Evolutionary conservation across 2,113 vertebrate genomes (phyloP).

Genomic region (Chitala chitala): DNA sequence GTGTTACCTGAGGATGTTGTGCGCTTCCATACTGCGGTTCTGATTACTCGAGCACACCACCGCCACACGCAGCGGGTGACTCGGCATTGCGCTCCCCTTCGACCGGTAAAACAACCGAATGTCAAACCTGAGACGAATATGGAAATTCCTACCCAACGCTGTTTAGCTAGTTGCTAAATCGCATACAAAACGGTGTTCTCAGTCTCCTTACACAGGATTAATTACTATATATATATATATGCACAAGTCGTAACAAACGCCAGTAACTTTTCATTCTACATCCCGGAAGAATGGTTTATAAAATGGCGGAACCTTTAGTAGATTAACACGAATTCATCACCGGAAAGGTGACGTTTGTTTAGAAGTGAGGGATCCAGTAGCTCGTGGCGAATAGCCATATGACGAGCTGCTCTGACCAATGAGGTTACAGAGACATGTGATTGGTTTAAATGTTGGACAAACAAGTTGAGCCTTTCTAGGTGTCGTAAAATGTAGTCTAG

Average conservation of each 20-base stretch:
- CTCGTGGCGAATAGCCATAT: not conserved
- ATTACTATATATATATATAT: not conserved
- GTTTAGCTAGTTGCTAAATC: not conserved
- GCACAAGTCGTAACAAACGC: not conserved
- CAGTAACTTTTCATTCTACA: not conserved
- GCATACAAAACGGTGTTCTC: no score
- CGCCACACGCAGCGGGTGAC: constrained; percentile 80
- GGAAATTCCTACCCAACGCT: not conserved
- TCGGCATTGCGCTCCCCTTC: constrained; percentile 68
- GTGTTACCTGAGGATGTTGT: constrained; percentile 98
- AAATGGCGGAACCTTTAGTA: not conserved
- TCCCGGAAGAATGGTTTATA: not conserved
- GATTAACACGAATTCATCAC: no score
- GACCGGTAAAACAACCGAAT: not conserved
- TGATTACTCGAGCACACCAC: constrained; percentile 97
- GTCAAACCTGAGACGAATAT: not conserved
- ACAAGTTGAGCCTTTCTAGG: no score
- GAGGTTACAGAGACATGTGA: no score
- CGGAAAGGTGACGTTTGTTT: not conserved
- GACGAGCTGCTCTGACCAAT: not conserved
- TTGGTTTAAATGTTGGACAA: no score
- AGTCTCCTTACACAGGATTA: not conserved
- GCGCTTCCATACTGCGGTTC: constrained; percentile 98
- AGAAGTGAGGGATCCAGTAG: not conserved
- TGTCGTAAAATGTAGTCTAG: no score